phyloP scores from a whole-genome alignment of 2,113 vertebrate species.

The Cygnus atratus region DNA sequence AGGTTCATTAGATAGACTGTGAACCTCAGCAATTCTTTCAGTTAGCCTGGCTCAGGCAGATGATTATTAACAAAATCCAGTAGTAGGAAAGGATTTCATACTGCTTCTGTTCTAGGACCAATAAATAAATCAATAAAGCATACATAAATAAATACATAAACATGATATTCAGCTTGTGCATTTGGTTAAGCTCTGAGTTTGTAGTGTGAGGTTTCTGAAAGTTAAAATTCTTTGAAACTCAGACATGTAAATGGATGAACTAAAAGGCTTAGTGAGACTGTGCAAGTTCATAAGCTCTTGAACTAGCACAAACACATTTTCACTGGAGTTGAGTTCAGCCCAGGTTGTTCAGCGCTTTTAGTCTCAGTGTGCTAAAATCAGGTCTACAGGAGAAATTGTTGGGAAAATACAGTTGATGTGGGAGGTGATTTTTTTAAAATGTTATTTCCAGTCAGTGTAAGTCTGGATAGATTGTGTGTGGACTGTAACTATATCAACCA shows the following conservation, averaged over 20 bases:
- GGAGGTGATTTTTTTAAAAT: neutral
- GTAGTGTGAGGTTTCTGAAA: neutral
- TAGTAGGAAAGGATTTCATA: neutral
- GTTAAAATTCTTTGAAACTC: neutral
- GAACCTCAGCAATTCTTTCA: neutral
- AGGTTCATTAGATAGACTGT: neutral
- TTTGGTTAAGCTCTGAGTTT: constrained; percentile 11
- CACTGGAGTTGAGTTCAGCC: neutral
- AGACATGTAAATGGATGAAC: neutral
- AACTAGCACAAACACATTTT: neutral
- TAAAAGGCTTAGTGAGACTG: neutral
- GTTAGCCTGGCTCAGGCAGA: neutral
- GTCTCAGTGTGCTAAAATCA: neutral
- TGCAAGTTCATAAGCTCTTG: neutral
- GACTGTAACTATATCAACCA: neutral
- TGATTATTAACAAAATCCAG: neutral
- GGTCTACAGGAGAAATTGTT: neutral
- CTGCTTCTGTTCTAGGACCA: neutral
- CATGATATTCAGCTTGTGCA: neutral
- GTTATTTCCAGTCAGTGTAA: neutral
- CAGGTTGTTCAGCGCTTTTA: neutral
- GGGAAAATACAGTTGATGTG: neutral
- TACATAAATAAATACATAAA: neutral
- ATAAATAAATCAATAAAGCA: constrained; percentile 14
- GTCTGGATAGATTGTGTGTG: neutral